Base-by-base conservation (phyloP, 1,140 invertebrate species). In the Nasonia giraulti region DNA sequence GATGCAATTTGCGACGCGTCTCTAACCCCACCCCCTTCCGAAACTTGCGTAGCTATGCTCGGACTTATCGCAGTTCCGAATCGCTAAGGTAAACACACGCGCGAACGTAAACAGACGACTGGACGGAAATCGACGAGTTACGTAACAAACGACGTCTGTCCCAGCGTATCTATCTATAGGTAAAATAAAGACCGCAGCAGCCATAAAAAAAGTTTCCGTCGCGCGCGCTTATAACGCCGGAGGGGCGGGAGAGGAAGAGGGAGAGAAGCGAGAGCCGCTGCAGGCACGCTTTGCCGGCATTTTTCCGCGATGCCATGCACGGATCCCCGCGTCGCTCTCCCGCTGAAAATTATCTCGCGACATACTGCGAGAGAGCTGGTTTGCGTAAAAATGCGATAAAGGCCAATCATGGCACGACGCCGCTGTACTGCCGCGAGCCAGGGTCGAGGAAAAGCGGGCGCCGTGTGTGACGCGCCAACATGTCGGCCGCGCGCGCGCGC, bases 401-500 rank as follows among this genome's bases (percentile, higher is more conserved):
- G 20, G 55, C 20, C 55, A 62, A 62, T 44, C 10, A 44, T 62
- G 17, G 55, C 17, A n/a, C 20, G 17, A n/a, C 17, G 55, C 55
- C 14, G 17, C 14, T 4, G 50, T 20, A 17, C 17, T 14, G 17
- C 1, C 17, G 55, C 20, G 20, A 17, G 20, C 20, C 8, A 44
- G 20, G 6, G 47, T 37, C 11, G 68, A 11, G 27, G 12, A 33
- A 33, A 71, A 71, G 27, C 27, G 11, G 27, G 12, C 10, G 68
- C 68, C 23, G 68, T 33, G n/a, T n/a, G 8, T 12, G 23, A 33
- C 68, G 68, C 68, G 23, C 68, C 31, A 71, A 31, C 68, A 71
- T 71, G 68, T 71, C 68, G 68, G 23, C 27, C 68, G 68, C 27
- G 27, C 68, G 68, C 55, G 31, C 68, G 68, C 68, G 68, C 68